phyloP scores from a whole-genome alignment of 2,888 invertebrate species.

The Timandra comae region DNA sequence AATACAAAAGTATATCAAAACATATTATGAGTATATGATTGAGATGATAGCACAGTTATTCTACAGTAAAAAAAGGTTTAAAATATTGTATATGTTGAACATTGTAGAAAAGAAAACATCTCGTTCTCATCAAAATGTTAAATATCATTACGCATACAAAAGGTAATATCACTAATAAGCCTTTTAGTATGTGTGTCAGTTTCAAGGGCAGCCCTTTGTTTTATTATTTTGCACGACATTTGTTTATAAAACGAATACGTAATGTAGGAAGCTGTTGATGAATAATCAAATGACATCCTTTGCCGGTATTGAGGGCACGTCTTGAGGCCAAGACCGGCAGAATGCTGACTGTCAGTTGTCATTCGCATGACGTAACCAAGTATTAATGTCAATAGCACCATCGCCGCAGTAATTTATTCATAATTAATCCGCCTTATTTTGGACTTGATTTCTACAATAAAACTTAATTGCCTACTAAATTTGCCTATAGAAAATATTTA shows the following conservation, averaged over 20 bases:
- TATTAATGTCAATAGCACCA: conserved; percentile 5
- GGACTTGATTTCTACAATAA: conserved; percentile 10
- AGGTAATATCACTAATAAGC: no score
- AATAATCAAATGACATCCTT: conserved; percentile 13
- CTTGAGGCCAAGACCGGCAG: conserved; percentile 6
- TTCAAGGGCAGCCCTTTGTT: background rate
- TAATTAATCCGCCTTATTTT: conserved; percentile 4
- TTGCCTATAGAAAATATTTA: background rate
- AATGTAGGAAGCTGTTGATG: conserved; percentile 12
- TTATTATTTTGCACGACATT: background rate
- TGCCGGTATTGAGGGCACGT: conserved; percentile 9
- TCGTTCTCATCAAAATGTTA: no score
- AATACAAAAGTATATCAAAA: no score
- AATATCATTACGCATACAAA: no score
- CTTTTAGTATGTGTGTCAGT: no score
- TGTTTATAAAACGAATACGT: conserved; percentile 4
- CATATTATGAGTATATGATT: no score
- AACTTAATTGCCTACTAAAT: conserved; percentile 2
- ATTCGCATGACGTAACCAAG: conserved; percentile 14
- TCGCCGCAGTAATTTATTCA: no score
- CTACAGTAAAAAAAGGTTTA: no score
- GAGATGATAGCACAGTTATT: no score
- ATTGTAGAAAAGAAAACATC: no score
- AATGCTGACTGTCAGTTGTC: conserved; percentile 1
- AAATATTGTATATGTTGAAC: no score